Evolutionary conservation across 2,888 invertebrate species (phyloP), one percentile per base, ranked within the genome.

Genomic region (Synanthedon myopaeformis): DNA sequence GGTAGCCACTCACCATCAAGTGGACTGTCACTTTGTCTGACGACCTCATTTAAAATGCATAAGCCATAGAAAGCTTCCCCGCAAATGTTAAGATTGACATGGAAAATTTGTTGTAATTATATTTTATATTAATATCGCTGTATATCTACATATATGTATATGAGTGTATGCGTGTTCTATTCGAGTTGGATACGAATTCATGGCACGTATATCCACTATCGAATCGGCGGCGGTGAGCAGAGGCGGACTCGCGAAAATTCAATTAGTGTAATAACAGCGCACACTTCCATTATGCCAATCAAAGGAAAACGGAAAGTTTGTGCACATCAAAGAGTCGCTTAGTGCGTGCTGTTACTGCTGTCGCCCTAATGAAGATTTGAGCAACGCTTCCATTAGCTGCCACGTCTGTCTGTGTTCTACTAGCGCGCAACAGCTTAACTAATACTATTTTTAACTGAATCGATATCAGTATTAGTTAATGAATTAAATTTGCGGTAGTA

Each of bases 191-290:
- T n/a, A n/a, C 45, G 14, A 45, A 45, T 45, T 14, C 13, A 5
- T 12, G 13, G n/a, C 45, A 45, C 45, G 45, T 45, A 14, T 13
- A n/a, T 45, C 45, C 45, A n/a, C 45, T 45, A 45, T 12, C 45
- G 45, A 13, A 45, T 45, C 45, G 45, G 45, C 4, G 13, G 45
- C 8, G 14, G 5, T 12, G 14, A 14, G 23, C 49, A 5, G 49
- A 17, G 17, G 10, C 51, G 23, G 54, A 51, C 54, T 58, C 57
- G 55, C 55, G 63, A 76, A 82, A 82, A 82, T 83, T 83, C 80
- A 83, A 85, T 85, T 84, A 83, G 79, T 73, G 75, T 84, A 84
- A 82, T 83, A 84, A 82, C 80, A 76, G 72, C 72, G 76, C 67
- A 69, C 78, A 76, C 79, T 76, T 79, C 82, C 83, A 82, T 83